Base-by-base conservation (phyloP, 1,140 invertebrate genomes). In the Pissodes strobi region DNA sequence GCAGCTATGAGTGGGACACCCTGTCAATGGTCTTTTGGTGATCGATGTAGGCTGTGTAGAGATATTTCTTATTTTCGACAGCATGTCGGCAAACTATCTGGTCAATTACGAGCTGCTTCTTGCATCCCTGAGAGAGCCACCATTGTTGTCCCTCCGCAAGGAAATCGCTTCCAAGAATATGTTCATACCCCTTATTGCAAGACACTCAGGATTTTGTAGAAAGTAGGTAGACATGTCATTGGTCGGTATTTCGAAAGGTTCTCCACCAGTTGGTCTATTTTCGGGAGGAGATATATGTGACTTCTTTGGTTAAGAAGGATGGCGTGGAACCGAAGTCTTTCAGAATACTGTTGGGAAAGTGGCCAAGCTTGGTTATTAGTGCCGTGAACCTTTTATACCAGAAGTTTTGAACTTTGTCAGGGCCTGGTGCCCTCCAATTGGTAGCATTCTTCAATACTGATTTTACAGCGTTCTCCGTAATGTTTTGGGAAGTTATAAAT, bases 81-180 rank as follows among this genome's bases (percentile, higher is more conserved):
- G 52, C 57, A 12, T 69, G 43, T 19, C 63, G 49, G 6, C 52
- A 65, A 19, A 72, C 51, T 23, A 66, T 37, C 8, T 51, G 49
- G 27, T 72, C 66, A 13, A 71, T 65, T 0, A 69, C 39, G 2
- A 68, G 22, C 46, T 66, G 66, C 22, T 70, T 69, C 43, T 67
- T 72, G 39, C 66, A 70, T 0, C 68, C 71, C 30, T 56, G 41
- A 30, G 60, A 43, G 1, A 62, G 19, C 30, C 70, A 74, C 0
- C 69, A 65, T 34, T 70, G 71, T 49, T 74, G 72, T 48, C 71
- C 61, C 51, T 66, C 43, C 22, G 64, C 19, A 34, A 72, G 13
- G 45, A 64, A 60, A 15, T 59, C 62, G 43, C 71, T 38, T 18
- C 46, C 19, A 23, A 17, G 23, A 2, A 68, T 1, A 27, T 69